Evolutionary conservation across 1,140 invertebrate species (phyloP), one percentile per base, ranked within the genome.

Genomic region (Trypoxylus dichotomus): DNA sequence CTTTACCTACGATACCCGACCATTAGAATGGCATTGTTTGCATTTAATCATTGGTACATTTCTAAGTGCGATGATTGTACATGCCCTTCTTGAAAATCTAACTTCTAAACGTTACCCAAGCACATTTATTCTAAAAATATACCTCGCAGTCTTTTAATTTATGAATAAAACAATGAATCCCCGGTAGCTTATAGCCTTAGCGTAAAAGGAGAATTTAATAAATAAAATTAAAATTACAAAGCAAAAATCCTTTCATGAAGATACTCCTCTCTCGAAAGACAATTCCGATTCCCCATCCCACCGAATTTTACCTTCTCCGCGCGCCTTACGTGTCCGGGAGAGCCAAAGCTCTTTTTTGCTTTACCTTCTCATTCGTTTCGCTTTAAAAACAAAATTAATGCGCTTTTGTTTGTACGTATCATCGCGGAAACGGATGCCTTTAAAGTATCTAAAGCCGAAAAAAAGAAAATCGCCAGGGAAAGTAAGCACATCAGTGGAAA

Each of bases 201-300:
- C n/a, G 15, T 19, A 63, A 63, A 24, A 63, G 21, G 60, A 24
- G 24, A 63, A 63, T 63, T 63, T 63, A 63, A 63, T 63, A 63
- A 63, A 63, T 63, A 63, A 63, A 63, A 63, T 63, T 63, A 63
- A 63, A 63, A 63, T 63, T 63, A 63, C 60, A 63, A 63, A 63
- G 60, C 21, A 27, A 63, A 63, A 63, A 63, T 63, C 60, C 60
- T 63, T 63, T 63, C 21, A 27, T 25, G 24, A 63, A 63, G 60
- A 63, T 63, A 27, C 60, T 63, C 21, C 60, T 58, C 60, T 25
- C 60, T 37, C 32, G 10, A 63, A 63, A 63, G 60, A 63, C 60
- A 63, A 63, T 63, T 27, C 60, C 43, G 43, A 13, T 3, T 13
- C 1, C 43, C 43, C 11, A 13, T 47, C 43, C 43, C 13, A 47